Evolutionary conservation across 2,888 invertebrate species (phyloP).

Genomic region (Eueremaeus valkanovi): DNA sequence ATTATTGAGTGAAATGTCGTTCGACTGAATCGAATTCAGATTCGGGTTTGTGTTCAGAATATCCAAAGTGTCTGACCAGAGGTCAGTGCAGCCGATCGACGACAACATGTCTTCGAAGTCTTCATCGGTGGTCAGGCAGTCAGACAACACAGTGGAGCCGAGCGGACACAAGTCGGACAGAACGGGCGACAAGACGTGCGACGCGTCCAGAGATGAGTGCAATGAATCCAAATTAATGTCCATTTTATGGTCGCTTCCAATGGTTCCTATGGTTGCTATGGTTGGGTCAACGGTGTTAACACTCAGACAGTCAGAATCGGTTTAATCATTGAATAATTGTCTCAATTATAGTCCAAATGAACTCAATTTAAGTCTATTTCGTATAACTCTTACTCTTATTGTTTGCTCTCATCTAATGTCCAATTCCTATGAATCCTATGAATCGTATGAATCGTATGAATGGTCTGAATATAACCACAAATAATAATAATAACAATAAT

Average conservation of each 20-base stretch:
- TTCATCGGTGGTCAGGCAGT: constrained; percentile 23
- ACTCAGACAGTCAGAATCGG: background rate
- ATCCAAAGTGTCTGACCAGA: constrained; percentile 23
- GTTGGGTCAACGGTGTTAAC: no score
- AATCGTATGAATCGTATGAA: no score
- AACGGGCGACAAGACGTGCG: background rate
- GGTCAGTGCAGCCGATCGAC: constrained; percentile 34
- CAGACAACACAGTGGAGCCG: background rate
- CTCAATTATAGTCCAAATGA: background rate
- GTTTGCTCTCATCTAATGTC: no score
- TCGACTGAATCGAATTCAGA: background rate
- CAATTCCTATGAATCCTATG: no score
- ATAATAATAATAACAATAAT: background rate
- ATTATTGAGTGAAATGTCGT: background rate
- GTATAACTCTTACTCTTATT: background rate
- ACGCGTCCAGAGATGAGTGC: background rate
- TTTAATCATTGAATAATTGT: no score
- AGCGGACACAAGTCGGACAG: no score
- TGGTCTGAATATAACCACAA: no score
- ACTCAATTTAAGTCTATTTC: background rate
- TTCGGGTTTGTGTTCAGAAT: constrained; percentile 6
- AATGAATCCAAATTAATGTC: background rate
- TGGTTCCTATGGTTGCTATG: no score
- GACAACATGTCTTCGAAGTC: constrained; percentile 37
- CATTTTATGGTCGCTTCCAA: background rate